phyloP scores from a whole-genome alignment of 2,888 invertebrate species.

The Brassicogethes aeneus region DNA sequence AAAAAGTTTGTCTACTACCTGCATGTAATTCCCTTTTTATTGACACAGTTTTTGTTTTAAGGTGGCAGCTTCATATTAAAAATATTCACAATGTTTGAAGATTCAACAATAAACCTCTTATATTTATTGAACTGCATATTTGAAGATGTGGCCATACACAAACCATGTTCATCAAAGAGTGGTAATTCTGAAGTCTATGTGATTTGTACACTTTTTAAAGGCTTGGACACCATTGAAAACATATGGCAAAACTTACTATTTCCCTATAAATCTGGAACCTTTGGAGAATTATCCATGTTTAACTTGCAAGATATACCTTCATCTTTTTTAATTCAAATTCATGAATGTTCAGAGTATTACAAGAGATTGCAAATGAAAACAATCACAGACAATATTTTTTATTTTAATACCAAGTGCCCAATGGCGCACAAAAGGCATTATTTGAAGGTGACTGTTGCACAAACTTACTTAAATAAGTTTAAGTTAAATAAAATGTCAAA shows the following conservation, averaged over 20 bases:
- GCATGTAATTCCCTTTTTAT: too few species aligned
- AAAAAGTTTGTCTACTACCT: too few species aligned
- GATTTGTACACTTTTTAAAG: slow-evolving; percentile 58
- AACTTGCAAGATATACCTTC: slow-evolving; percentile 49
- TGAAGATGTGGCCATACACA: slow-evolving; percentile 63
- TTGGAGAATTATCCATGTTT: slow-evolving; percentile 47
- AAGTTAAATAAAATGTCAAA: slow-evolving; percentile 45
- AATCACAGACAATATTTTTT: slow-evolving; percentile 57
- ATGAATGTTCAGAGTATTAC: slow-evolving; percentile 56
- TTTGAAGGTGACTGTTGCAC: slow-evolving; percentile 40
- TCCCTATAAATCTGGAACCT: slow-evolving; percentile 41
- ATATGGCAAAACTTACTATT: slow-evolving; percentile 36
- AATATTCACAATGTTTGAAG: slow-evolving; percentile 84
- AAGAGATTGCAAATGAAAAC: slow-evolving; percentile 57
- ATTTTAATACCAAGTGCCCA: slow-evolving; percentile 39
- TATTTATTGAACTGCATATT: slow-evolving; percentile 74
- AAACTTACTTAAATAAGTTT: slow-evolving; percentile 51
- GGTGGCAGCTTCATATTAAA: slow-evolving; percentile 79
- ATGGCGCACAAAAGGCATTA: background rate
- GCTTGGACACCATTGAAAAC: slow-evolving; percentile 28
- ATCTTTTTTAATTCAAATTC: slow-evolving; percentile 55
- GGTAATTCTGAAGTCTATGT: slow-evolving; percentile 94
- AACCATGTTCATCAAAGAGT: slow-evolving; percentile 87
- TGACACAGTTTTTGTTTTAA: slow-evolving; percentile 28
- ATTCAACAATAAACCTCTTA: slow-evolving; percentile 66